These are phyloP conservation scores for Chroicocephalus ridibundus DNA, from an alignment of 2,113 vertebrate genomes.

Conservation along the genomic window DNA sequence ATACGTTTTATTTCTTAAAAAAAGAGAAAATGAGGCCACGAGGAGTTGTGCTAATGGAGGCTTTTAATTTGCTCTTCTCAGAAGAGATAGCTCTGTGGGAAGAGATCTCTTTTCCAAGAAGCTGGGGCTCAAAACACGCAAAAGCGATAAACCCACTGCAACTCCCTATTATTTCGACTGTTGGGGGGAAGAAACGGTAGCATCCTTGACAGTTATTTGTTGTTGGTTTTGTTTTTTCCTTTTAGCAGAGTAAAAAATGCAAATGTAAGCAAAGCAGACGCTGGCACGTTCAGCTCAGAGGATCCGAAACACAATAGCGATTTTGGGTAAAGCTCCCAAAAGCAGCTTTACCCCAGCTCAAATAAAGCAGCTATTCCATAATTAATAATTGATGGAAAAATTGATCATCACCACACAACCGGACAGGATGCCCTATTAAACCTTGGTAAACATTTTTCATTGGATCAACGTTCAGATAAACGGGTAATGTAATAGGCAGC, in stretches of 20 bases:
- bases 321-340: slow-evolving; percentile 63
- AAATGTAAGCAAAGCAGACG: slow-evolving; percentile 77
- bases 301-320: slow-evolving; percentile 51
- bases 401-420: slow-evolving; percentile 16
- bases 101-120: slow-evolving; percentile 56
- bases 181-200: slow-evolving; percentile 4
- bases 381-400: slow-evolving; percentile 59
- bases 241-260: slow-evolving; percentile 75
- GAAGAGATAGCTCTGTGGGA: slow-evolving; percentile 54
- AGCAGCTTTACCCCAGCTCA: slow-evolving; percentile 28
- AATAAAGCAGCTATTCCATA: slow-evolving; percentile 59
- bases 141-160: slow-evolving; percentile 17
- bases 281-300: slow-evolving; percentile 64
- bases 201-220: slow-evolving; percentile 45
- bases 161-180: slow-evolving; percentile 62
- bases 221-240: background rate
- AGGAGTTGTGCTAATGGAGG: slow-evolving; percentile 69
- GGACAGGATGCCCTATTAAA: background rate
- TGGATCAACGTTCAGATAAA: background rate
- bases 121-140: slow-evolving; percentile 57
- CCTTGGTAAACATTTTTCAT: background rate
- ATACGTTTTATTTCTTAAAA: background rate
- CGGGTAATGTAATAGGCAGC: background rate
- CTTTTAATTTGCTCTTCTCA: slow-evolving; percentile 77
- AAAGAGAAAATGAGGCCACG: slow-evolving; percentile 42